Conservation (phyloP, 1,140 invertebrate genomes). For the Epicauta chinensis region DNA sequence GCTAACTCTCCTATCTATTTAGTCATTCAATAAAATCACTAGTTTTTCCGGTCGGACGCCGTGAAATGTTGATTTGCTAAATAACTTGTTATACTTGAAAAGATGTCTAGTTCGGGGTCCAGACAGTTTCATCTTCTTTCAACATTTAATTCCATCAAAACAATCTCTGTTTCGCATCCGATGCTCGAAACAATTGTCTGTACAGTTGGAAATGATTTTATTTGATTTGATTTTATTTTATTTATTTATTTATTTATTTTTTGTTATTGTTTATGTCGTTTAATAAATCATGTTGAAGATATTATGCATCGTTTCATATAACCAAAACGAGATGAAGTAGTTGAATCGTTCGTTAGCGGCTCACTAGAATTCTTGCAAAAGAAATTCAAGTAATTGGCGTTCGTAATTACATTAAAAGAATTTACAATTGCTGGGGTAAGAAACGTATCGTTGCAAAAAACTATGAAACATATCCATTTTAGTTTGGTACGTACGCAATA, state of each 20-base stretch:
- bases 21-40: slow-evolving; percentile 20
- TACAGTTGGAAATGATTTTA: too few relatives aligned
- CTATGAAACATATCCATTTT: slow-evolving; percentile 20
- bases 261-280: not conserved
- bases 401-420: slow-evolving; percentile 27
- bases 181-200: not conserved
- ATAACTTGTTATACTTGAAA: slow-evolving; percentile 19
- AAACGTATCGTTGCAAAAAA: slow-evolving; percentile 22
- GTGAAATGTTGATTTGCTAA: slow-evolving; percentile 4
- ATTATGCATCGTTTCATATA: not conserved
- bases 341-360: not conserved
- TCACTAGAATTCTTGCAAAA: slow-evolving; percentile 14
- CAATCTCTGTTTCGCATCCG: not conserved
- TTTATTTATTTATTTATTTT: too few relatives aligned
- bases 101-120: slow-evolving; percentile 14
- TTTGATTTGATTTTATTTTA: too few relatives aligned
- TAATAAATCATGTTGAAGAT: not conserved
- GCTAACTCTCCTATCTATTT: slow-evolving; percentile 15
- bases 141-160: too few relatives aligned
- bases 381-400: slow-evolving; percentile 22
- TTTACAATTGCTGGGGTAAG: slow-evolving; percentile 20
- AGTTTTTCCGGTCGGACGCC: slow-evolving; percentile 16
- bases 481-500: slow-evolving; percentile 23
- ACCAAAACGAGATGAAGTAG: not conserved
- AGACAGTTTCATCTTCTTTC: not conserved